phyloP scores from a whole-genome alignment of 2,888 invertebrate species.

The Drosophila mercatorum region DNA sequence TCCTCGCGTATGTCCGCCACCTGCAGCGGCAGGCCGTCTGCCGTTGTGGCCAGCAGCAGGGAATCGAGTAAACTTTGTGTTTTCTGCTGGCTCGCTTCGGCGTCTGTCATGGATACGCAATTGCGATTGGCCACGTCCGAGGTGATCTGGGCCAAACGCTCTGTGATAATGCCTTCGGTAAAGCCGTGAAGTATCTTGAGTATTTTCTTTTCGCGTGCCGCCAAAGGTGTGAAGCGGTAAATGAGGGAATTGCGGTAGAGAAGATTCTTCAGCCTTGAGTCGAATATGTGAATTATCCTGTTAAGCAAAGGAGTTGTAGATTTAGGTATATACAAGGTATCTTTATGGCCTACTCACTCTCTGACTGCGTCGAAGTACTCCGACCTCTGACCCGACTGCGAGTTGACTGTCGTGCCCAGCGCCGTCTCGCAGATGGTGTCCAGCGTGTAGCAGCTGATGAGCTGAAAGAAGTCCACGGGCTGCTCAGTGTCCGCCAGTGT shows the following conservation, averaged over 20 bases:
- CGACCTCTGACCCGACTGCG: constrained; percentile 51
- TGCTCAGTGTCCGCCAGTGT: constrained; percentile 29
- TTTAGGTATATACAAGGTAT: too few relatives aligned
- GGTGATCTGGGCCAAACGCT: constrained; percentile 43
- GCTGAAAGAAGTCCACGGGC: constrained; percentile 50
- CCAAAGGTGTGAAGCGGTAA: constrained; percentile 40
- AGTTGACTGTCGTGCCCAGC: constrained; percentile 44
- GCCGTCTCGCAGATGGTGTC: constrained; percentile 71
- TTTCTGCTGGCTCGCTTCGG: constrained; percentile 8
- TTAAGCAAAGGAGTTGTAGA: not conserved
- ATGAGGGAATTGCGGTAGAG: constrained; percentile 52
- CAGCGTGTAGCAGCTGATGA: constrained; percentile 59
- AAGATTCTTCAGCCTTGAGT: constrained; percentile 47
- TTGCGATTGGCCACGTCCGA: constrained; percentile 48
- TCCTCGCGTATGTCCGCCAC: constrained; percentile 65
- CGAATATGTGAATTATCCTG: constrained; percentile 53
- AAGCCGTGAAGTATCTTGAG: constrained; percentile 56
- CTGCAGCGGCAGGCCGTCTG: constrained; percentile 44
- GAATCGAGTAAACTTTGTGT: constrained; percentile 46
- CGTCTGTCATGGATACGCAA: not conserved
- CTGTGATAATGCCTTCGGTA: constrained; percentile 54
- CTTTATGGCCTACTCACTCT: constrained; percentile 44
- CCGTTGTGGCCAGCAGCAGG: constrained; percentile 43
- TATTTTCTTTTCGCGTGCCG: constrained; percentile 38
- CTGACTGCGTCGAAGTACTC: constrained; percentile 60